Percentiles rank a stretch among this genome's conserved stretches.
Evolutionary conservation across 2,888 invertebrate genomes (phyloP).

Genomic region (Aradus depressus): DNA sequence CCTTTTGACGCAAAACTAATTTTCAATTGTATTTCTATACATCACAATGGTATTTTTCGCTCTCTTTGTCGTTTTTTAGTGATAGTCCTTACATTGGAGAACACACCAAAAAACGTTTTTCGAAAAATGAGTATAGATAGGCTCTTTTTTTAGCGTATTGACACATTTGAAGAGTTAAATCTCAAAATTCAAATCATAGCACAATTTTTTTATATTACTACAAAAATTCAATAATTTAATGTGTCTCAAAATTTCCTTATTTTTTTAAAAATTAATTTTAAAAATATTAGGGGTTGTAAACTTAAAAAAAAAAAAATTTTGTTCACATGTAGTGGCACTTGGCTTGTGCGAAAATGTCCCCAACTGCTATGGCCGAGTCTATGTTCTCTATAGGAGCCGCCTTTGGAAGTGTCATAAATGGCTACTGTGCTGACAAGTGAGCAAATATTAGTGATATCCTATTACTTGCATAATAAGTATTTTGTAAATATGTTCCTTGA

Average conservation of each 20-base stretch:
- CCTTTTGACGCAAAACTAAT: no score
- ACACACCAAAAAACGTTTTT: no score
- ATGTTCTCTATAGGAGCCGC: background rate
- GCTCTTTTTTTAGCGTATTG: no score
- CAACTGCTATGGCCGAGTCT: background rate
- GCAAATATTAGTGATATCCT: background rate
- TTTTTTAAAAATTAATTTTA: background rate
- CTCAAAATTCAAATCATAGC: background rate
- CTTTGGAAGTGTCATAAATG: background rate
- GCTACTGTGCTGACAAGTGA: conserved; percentile 2
- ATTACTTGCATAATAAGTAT: background rate
- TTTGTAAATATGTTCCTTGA: no score
- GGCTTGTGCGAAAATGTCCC: background rate
- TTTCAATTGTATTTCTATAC: no score
- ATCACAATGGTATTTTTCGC: no score
- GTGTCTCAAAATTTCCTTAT: background rate
- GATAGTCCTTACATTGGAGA: no score
- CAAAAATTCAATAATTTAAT: background rate
- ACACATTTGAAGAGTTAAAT: no score
- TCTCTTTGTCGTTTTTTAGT: no score
- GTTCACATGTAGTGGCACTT: background rate
- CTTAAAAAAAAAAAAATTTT: background rate
- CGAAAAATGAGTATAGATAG: no score
- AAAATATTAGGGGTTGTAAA: background rate
- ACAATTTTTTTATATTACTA: background rate